phyloP scores from a whole-genome alignment of 35 echinoderm and acorn worm genomes.

The Ptychodera flava region DNA sequence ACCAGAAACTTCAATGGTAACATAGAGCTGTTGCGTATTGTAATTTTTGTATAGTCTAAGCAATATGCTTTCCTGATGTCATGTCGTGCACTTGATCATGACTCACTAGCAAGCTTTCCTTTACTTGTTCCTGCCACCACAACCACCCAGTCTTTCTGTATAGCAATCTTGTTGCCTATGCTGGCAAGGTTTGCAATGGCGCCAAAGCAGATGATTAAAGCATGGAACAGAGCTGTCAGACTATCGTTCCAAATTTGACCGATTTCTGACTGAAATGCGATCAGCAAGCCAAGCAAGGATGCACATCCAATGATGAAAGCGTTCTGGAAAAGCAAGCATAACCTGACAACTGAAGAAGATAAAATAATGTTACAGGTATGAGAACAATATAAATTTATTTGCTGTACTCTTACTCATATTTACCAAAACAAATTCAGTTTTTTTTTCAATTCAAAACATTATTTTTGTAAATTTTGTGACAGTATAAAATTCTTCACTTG shows the following conservation, averaged over 20 bases:
- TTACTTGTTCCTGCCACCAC: constrained; percentile 59
- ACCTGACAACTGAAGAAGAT: constrained; percentile 46
- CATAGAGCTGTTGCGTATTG: no score
- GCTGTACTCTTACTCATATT: no score
- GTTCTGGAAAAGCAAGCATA: constrained; percentile 80
- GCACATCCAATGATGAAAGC: constrained; percentile 57
- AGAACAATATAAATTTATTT: no score
- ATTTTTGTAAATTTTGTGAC: not conserved
- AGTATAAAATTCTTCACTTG: not conserved
- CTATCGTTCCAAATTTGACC: constrained; percentile 14
- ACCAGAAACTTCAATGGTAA: no score
- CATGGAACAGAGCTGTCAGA: constrained; percentile 37
- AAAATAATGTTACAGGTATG: not conserved
- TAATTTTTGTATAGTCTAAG: no score
- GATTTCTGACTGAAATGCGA: constrained; percentile 27
- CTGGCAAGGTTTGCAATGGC: constrained; percentile 56
- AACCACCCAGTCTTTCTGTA: constrained; percentile 99
- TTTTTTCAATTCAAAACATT: not conserved
- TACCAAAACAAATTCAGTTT: not conserved
- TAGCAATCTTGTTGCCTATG: constrained; percentile 65
- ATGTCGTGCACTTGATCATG: no score
- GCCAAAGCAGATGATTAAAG: constrained; percentile 63
- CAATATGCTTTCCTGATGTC: no score
- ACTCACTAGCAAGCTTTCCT: constrained; percentile 53
- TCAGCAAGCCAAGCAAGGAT: constrained; percentile 28